phyloP scores from a whole-genome alignment of 2,888 invertebrate genomes.

The Monoplex corrugatus region DNA sequence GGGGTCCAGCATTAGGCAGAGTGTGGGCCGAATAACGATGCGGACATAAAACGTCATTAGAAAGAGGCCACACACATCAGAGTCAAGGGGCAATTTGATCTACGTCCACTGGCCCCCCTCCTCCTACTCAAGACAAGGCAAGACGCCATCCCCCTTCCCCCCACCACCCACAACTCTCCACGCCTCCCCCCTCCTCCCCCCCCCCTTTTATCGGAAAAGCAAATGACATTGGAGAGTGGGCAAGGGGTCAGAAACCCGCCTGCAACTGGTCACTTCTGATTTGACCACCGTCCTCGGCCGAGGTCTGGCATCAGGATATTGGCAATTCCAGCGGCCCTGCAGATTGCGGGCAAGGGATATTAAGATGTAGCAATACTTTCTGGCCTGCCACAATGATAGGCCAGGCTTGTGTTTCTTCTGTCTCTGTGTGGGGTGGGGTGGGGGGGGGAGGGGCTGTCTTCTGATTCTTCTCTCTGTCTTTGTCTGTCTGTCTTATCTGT shows the following conservation, averaged over 20 bases:
- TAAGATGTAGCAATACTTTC: constrained; percentile 45
- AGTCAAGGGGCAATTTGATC: constrained; percentile 45
- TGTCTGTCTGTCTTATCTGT: no score
- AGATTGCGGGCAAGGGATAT: constrained; percentile 34
- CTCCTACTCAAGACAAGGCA: neutral
- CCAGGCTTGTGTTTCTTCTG: no score
- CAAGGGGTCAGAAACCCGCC: neutral
- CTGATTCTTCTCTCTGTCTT: no score
- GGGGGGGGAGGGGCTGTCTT: no score
- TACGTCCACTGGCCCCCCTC: neutral
- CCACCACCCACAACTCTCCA: neutral
- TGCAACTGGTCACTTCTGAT: constrained; percentile 55
- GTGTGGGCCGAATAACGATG: constrained; percentile 53
- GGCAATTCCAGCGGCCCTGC: constrained; percentile 51
- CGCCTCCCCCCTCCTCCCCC: neutral
- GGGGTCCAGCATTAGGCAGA: constrained; percentile 16
- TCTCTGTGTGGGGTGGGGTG: no score
- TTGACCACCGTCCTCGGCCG: constrained; percentile 23
- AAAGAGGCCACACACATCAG: constrained; percentile 28
- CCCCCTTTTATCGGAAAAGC: neutral
- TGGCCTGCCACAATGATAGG: constrained; percentile 15
- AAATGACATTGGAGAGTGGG: constrained; percentile 40
- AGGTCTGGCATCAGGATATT: constrained; percentile 54
- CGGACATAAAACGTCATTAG: constrained; percentile 55
- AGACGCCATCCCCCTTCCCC: no score